phyloP scores from a whole-genome alignment of 2,113 vertebrate species.

The Cyanoramphus novaezelandiae region DNA sequence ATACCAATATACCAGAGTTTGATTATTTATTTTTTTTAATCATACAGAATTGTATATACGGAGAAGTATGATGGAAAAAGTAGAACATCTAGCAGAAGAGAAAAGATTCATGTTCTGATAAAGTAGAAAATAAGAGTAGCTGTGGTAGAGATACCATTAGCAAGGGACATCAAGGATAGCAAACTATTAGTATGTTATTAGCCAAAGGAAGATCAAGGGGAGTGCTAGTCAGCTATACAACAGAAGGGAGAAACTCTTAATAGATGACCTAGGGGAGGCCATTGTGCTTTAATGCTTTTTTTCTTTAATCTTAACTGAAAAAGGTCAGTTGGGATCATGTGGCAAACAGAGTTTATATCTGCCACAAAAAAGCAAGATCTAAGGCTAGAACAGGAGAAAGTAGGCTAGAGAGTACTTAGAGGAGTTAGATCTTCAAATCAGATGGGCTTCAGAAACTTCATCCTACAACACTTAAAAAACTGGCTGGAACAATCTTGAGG shows the following conservation, averaged over 20 bases:
- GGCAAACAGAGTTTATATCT: constrained; percentile 24
- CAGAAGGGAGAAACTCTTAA: background rate
- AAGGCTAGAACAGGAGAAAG: background rate
- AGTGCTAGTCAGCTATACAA: background rate
- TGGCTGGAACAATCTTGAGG: background rate
- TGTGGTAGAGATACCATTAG: background rate
- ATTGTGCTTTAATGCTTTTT: constrained; percentile 41
- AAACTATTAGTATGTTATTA: background rate
- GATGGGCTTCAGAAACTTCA: background rate
- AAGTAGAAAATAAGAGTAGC: background rate
- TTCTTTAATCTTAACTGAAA: constrained; percentile 41
- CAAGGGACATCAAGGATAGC: background rate
- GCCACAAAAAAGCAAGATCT: background rate
- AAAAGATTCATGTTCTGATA: background rate
- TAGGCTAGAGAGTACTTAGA: constrained; percentile 38
- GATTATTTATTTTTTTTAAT: background rate
- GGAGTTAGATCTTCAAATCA: background rate
- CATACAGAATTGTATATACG: background rate
- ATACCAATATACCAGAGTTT: background rate
- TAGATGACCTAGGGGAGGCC: constrained; percentile 37
- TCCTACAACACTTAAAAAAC: background rate
- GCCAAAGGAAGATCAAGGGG: background rate
- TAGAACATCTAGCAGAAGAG: background rate
- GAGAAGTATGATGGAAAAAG: background rate
- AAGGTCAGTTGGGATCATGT: constrained; percentile 48